phyloP scores from a whole-genome alignment of 2,888 invertebrate genomes.

The Eumerus sabulonum region DNA sequence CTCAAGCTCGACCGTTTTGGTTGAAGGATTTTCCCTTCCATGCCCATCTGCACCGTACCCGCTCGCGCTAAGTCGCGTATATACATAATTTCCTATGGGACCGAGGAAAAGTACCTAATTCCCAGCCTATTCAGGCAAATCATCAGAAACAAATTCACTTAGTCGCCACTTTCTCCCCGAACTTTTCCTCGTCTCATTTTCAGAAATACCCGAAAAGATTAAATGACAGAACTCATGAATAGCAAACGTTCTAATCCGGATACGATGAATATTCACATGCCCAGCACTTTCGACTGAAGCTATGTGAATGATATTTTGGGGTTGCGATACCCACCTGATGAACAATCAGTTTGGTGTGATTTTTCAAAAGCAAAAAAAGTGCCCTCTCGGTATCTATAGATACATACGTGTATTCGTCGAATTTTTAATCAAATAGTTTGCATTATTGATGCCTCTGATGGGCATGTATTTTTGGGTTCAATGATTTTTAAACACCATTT shows the following conservation, averaged over 20 bases:
- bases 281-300: not conserved
- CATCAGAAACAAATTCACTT: conserved; percentile 58
- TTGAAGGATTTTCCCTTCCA: conserved; percentile 24
- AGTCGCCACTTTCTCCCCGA: conserved; percentile 31
- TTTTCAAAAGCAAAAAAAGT: conserved; percentile 37
- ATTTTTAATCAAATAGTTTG: conserved; percentile 71
- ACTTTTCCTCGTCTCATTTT: not conserved
- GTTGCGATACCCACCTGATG: conserved; percentile 55
- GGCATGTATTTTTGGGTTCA: conserved; percentile 41
- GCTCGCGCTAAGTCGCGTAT: conserved; percentile 1
- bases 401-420: conserved; percentile 44
- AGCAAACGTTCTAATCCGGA: conserved; percentile 44
- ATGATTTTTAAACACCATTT: conserved; percentile 39
- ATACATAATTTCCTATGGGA: conserved; percentile 66
- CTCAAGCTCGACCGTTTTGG: conserved; percentile 47
- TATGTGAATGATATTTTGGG: conserved; percentile 41
- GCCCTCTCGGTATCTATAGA: conserved; percentile 15
- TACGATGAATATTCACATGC: conserved; percentile 10
- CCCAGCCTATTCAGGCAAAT: conserved; percentile 57
- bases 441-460: conserved; percentile 69
- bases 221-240: conserved; percentile 60
- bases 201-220: not conserved
- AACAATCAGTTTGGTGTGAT: conserved; percentile 51
- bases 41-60: conserved; percentile 44
- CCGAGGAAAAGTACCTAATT: conserved; percentile 30